Evolutionary conservation across 2,888 invertebrate species (phyloP), one percentile per base, ranked within the genome.

Genomic region (Drosophila bunnanda): DNA sequence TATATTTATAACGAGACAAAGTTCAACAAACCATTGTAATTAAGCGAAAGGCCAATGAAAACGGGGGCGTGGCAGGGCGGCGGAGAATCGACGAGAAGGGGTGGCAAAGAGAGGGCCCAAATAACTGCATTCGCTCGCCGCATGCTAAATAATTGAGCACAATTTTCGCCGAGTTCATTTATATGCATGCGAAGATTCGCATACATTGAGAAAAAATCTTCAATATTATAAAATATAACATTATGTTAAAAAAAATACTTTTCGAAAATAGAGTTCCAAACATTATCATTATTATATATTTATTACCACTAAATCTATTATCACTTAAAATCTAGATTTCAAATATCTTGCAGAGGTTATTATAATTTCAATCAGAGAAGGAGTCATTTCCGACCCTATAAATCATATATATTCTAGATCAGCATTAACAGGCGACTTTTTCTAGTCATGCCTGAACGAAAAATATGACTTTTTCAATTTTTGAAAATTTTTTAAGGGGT

Each of bases 91-190:
- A 15, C 1, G 48, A 48, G 17, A 30, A 17, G 30, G 20, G 32
- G 50, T 20, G 32, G 32, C 32, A 32, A 6, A 10, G 30, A 22
- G 39, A n/a, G 57, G 32, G 25, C 13, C 32, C 32, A 52, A 66
- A n/a, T 36, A 65, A 65, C 34, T 67, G 58, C 58, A 48, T 39
- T 68, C 28, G 32, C 17, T 17, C 36, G 28, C 5, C 44, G 20
- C 50, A 56, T 50, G 67, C 65, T 43, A 52, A 55, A 43, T 41
- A 64, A 64, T 64, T 59, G 60, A 59, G 28, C 30, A 59, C 60
- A 48, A 15, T 64, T 64, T 48, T 41, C 64, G 48, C 34, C 34
- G 41, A 50, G 64, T 52, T 65, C 50, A 62, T 52, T 50, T 41
- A 50, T 50, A 54, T 65, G 38, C 65, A 65, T 65, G 38, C 66